A percentile compares a stretch with the other conserved stretches of the same genome.
phyloP scores from a whole-genome alignment of 2,888 invertebrate species.

The Epinotia bilunana region DNA sequence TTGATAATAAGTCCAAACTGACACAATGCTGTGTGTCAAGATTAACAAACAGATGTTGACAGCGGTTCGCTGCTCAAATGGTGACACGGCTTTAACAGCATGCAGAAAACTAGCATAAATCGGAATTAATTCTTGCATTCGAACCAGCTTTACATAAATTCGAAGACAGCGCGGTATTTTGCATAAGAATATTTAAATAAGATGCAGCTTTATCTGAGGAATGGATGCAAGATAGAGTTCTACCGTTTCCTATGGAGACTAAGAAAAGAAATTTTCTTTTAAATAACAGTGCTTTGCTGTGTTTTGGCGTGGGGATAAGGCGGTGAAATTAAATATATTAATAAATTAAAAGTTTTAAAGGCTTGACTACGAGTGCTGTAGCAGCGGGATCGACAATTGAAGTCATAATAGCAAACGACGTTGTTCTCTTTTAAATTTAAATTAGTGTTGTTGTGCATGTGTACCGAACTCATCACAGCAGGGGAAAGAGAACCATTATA shows the following conservation, averaged over 20 bases:
- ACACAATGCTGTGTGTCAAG: too few species aligned
- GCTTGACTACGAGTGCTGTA: too few species aligned
- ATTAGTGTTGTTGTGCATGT: neutral
- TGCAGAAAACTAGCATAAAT: conserved; percentile 29
- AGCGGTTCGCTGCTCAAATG: conserved; percentile 1
- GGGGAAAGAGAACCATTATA: neutral
- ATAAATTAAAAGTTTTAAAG: too few species aligned
- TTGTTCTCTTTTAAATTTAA: neutral
- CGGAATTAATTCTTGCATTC: conserved; percentile 28
- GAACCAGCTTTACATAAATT: conserved; percentile 37
- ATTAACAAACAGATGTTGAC: neutral
- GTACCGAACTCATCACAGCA: neutral
- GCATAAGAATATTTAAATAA: conserved; percentile 43
- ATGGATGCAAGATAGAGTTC: conserved; percentile 34
- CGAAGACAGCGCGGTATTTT: conserved; percentile 18
- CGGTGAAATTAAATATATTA: neutral
- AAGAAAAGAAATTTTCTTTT: conserved; percentile 14
- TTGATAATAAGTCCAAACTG: too few species aligned
- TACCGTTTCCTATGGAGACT: conserved; percentile 1
- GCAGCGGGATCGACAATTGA: too few species aligned
- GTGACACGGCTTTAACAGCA: neutral
- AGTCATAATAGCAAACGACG: neutral
- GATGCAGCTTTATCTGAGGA: conserved; percentile 38
- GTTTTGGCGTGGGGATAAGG: neutral
- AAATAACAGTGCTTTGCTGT: neutral